Percentiles rank a stretch among this genome's conserved stretches.
Evolutionary conservation across 2,888 invertebrate species (phyloP).

Genomic region (Melinaea menophilus): DNA sequence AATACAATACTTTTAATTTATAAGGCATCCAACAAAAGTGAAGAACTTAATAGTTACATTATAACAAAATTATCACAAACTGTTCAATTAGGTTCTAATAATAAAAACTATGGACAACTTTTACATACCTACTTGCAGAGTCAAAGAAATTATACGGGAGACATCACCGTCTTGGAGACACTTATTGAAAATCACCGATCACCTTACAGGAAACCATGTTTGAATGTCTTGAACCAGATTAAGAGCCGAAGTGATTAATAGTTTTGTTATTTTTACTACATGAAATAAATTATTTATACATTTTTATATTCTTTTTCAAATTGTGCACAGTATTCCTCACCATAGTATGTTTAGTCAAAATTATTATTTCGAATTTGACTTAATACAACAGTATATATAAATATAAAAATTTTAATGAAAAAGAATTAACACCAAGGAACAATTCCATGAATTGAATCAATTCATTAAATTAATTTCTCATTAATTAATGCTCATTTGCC

Average conservation of each 20-base stretch:
- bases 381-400: too few species aligned
- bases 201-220: constrained; percentile 54
- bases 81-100: constrained; percentile 35
- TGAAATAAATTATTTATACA: neutral
- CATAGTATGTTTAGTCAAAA: too few species aligned
- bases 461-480: too few species aligned
- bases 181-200: constrained; percentile 50
- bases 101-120: constrained; percentile 54
- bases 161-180: constrained; percentile 36
- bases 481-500: too few species aligned
- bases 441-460: too few species aligned
- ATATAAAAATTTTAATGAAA: too few species aligned
- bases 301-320: neutral
- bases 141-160: constrained; percentile 33
- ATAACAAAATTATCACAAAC: constrained; percentile 37
- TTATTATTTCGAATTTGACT: too few species aligned
- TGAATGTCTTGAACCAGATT: constrained; percentile 42
- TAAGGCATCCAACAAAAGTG: constrained; percentile 45
- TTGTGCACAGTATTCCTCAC: too few species aligned
- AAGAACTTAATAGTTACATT: constrained; percentile 44
- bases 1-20: constrained; percentile 49
- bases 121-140: constrained; percentile 49
- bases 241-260: constrained; percentile 12
- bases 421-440: too few species aligned
- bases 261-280: neutral